phyloP scores from a whole-genome alignment of 2,888 invertebrate species.

The Buathra laborator region DNA sequence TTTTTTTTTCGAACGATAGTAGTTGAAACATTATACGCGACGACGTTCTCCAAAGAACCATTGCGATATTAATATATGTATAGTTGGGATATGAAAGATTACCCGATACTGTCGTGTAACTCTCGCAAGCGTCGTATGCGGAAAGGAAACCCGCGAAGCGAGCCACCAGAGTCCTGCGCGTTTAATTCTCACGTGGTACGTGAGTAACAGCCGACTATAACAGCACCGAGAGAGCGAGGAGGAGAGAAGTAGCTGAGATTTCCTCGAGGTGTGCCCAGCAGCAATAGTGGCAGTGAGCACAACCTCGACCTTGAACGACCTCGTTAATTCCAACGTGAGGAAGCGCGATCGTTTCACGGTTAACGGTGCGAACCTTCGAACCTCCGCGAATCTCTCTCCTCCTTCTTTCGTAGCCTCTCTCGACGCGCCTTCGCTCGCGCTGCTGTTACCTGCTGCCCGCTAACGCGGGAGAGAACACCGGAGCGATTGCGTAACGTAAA shows the following conservation, averaged over 20 bases:
- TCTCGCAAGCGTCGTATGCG: background rate
- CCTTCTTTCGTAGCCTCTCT: constrained; percentile 32
- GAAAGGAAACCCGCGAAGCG: background rate
- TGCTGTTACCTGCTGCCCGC: constrained; percentile 1
- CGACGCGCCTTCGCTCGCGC: constrained; percentile 58
- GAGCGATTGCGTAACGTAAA: constrained; percentile 59
- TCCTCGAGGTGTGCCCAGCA: constrained; percentile 36
- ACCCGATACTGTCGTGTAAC: background rate
- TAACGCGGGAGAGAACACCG: constrained; percentile 41
- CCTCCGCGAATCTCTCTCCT: constrained; percentile 63
- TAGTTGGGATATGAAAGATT: background rate
- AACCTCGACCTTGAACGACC: constrained; percentile 73
- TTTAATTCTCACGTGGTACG: constrained; percentile 7
- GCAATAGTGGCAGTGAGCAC: constrained; percentile 35
- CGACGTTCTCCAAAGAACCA: too few relatives aligned
- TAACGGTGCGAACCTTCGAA: constrained; percentile 70
- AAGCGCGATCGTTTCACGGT: constrained; percentile 73
- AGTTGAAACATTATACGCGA: too few relatives aligned
- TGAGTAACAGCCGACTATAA: background rate
- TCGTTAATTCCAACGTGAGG: constrained; percentile 73
- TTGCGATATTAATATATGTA: too few relatives aligned
- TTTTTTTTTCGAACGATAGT: background rate
- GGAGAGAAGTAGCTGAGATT: constrained; percentile 34
- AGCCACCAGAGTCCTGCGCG: background rate
- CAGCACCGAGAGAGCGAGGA: background rate